Percentiles rank a stretch among this genome's conserved stretches.
phyloP scores from a whole-genome alignment of 2,888 invertebrate species.

The Druceiella hillmani region DNA sequence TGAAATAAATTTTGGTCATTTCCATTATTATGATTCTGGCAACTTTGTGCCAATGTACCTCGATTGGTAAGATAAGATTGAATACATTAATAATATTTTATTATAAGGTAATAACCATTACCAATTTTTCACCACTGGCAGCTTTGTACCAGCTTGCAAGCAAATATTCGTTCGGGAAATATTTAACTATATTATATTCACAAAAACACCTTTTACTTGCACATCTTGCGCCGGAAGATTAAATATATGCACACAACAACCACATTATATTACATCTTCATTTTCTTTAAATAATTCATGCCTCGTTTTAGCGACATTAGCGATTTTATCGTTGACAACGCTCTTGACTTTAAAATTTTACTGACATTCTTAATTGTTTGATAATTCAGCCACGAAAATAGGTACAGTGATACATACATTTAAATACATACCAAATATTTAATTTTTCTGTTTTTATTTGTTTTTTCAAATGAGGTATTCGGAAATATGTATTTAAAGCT shows the following conservation, averaged over 20 bases:
- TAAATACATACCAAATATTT: no score
- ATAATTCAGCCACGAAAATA: no score
- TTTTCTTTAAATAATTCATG: constrained; percentile 9
- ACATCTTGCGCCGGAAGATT: constrained; percentile 20
- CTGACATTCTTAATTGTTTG: no score
- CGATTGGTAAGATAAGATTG: constrained; percentile 16
- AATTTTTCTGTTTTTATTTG: no score
- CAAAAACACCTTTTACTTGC: constrained; percentile 17
- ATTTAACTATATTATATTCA: constrained; percentile 18
- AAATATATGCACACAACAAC: constrained; percentile 14
- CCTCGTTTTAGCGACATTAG: constrained; percentile 8
- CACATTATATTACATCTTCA: constrained; percentile 13
- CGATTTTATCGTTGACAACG: constrained; percentile 13
- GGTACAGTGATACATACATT: no score
- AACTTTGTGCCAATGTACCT: constrained; percentile 15
- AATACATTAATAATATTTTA: constrained; percentile 17
- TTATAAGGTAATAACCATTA: constrained; percentile 17
- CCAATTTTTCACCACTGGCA: constrained; percentile 17
- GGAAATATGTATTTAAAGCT: no score
- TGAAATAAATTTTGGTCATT: constrained; percentile 16
- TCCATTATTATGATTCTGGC: constrained; percentile 14
- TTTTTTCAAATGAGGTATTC: no score
- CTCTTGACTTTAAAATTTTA: no score
- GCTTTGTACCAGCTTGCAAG: constrained; percentile 18
- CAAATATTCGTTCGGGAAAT: constrained; percentile 20